Evolutionary conservation across 2,113 vertebrate genomes (phyloP).

Genomic region (Micromys minutus): DNA sequence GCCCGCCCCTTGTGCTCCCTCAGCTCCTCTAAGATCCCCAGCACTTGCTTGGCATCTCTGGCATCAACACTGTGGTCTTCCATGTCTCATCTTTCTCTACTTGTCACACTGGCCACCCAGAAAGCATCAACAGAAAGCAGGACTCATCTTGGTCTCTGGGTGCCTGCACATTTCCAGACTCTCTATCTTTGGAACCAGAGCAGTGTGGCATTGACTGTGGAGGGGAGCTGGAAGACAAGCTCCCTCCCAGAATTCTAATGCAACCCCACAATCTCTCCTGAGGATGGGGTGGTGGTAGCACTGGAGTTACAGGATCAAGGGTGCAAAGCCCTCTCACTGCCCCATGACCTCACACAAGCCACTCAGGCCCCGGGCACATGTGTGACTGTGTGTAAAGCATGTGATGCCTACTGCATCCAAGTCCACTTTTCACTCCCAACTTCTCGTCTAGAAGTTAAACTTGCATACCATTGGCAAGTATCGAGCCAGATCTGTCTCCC

Average conservation of each 20-base stretch:
- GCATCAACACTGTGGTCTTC: neutral
- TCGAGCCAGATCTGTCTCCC: conserved; percentile 52
- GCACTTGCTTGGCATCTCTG: neutral
- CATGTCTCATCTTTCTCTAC: neutral
- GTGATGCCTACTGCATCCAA: neutral
- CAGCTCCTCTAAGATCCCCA: neutral
- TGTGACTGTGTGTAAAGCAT: neutral
- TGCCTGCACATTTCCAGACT: neutral
- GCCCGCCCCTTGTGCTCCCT: neutral
- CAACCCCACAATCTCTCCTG: neutral
- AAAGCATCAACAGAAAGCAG: neutral
- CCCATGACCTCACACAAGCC: neutral
- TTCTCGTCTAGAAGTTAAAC: conserved; percentile 38
- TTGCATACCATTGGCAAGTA: neutral
- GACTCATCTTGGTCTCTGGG: neutral
- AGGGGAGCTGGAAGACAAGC: neutral
- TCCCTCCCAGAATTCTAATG: neutral
- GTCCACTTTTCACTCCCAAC: neutral
- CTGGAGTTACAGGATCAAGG: neutral
- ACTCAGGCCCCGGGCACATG: neutral
- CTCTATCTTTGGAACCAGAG: conserved; percentile 2
- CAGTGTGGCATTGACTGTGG: neutral
- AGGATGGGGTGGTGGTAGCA: neutral
- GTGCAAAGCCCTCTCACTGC: neutral
- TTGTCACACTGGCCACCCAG: conserved; percentile 37